Conservation (phyloP, 2,113 vertebrate genomes). For the Ia io region DNA sequence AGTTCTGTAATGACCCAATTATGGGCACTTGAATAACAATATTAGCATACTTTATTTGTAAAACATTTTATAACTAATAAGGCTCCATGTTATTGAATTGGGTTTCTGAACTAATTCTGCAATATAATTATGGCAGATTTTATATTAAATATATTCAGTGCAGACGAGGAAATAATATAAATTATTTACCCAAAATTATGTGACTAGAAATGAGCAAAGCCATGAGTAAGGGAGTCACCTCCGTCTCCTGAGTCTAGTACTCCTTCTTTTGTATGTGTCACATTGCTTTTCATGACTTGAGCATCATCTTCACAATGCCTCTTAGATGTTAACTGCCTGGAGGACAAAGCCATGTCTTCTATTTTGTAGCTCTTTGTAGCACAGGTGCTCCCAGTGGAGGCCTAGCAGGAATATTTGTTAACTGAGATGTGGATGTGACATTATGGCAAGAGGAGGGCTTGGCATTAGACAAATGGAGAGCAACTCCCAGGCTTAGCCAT, state of each 20-base stretch:
- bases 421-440: background rate
- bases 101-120: background rate
- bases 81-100: background rate
- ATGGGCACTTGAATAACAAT: background rate
- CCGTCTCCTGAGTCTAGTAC: background rate
- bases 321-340: background rate
- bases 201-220: background rate
- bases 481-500: background rate
- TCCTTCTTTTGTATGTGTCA: background rate
- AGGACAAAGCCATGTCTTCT: background rate
- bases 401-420: background rate
- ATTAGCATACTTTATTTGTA: background rate
- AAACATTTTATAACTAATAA: conserved; percentile 21
- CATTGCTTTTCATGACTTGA: background rate
- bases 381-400: background rate
- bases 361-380: background rate
- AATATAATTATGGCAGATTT: conserved; percentile 12
- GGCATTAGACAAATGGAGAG: background rate
- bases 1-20: background rate
- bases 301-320: background rate
- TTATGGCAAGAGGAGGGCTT: background rate
- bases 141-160: background rate
- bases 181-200: background rate
- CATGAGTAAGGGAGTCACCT: background rate
- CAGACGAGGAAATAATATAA: background rate